phyloP scores from a whole-genome alignment of 2,888 invertebrate genomes.

The Galerucella nymphaeae region DNA sequence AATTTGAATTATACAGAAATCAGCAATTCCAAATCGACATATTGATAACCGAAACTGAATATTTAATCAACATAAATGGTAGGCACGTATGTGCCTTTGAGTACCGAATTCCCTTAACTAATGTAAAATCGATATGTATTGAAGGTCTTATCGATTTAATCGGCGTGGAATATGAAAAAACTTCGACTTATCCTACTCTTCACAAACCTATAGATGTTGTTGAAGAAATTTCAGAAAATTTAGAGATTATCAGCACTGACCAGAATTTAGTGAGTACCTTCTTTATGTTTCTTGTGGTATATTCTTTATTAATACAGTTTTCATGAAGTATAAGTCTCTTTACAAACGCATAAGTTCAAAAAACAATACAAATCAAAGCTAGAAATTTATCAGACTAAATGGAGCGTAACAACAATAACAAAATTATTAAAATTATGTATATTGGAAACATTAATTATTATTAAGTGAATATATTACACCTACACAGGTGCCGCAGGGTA shows the following conservation, averaged over 20 bases:
- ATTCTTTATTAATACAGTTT: no score
- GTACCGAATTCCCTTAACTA: conserved; percentile 73
- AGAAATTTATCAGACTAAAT: no score
- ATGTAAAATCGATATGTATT: conserved; percentile 67
- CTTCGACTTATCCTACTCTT: conserved; percentile 52
- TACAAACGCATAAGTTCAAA: no score
- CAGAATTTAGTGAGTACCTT: conserved; percentile 48
- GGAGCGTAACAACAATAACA: no score
- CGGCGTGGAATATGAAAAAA: conserved; percentile 63
- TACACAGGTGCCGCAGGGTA: no score
- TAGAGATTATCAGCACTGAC: conserved; percentile 33
- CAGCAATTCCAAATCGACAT: conserved; percentile 70
- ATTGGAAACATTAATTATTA: no score
- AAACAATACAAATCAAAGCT: no score
- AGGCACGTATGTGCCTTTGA: conserved; percentile 77
- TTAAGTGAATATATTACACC: no score
- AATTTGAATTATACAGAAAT: conserved; percentile 67
- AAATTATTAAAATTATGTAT: no score
- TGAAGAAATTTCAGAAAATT: conserved; percentile 32
- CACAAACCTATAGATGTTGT: background rate
- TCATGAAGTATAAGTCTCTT: no score
- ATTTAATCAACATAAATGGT: conserved; percentile 78
- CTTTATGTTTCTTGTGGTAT: no score
- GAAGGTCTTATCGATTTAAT: conserved; percentile 72
- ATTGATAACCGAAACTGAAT: conserved; percentile 71